Percentiles rank a stretch among this genome's conserved stretches.
phyloP scores from a whole-genome alignment of 2,888 invertebrate species.

The Gari tellinella region DNA sequence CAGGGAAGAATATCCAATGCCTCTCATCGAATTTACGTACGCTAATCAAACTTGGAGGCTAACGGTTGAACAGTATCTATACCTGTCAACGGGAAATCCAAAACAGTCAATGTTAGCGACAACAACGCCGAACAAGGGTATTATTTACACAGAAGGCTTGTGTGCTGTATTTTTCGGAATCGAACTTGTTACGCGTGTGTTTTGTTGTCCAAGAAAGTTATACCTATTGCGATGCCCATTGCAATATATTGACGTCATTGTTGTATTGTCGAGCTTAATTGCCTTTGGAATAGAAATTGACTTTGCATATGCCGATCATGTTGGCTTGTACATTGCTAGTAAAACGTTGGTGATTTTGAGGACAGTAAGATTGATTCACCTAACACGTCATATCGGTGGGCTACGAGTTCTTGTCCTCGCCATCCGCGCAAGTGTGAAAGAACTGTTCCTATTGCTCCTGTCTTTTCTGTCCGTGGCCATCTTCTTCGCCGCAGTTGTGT shows the following conservation, averaged over 20 bases:
- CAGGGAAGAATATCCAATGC: conserved; percentile 12
- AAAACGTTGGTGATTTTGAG: conserved; percentile 33
- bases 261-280: conserved; percentile 42
- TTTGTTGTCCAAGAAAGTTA: background rate
- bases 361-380: conserved; percentile 40
- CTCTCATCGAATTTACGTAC: conserved; percentile 1
- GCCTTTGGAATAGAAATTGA: conserved; percentile 18
- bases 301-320: background rate
- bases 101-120: too few species aligned
- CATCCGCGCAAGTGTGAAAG: conserved; percentile 67
- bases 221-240: conserved; percentile 22
- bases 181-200: background rate
- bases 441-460: conserved; percentile 68
- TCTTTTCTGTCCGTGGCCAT: conserved; percentile 70
- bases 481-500: conserved; percentile 73
- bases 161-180: too few species aligned
- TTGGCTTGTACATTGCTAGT: conserved; percentile 19
- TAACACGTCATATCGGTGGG: conserved; percentile 40
- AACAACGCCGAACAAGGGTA: too few species aligned
- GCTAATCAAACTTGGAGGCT: background rate
- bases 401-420: conserved; percentile 70
- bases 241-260: conserved; percentile 47
- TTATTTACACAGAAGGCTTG: too few species aligned
- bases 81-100: too few species aligned
- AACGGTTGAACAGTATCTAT: too few species aligned